These are phyloP conservation scores for Steromphala cineraria DNA, from an alignment of 2,888 invertebrate species.

Conservation along the genomic window DNA sequence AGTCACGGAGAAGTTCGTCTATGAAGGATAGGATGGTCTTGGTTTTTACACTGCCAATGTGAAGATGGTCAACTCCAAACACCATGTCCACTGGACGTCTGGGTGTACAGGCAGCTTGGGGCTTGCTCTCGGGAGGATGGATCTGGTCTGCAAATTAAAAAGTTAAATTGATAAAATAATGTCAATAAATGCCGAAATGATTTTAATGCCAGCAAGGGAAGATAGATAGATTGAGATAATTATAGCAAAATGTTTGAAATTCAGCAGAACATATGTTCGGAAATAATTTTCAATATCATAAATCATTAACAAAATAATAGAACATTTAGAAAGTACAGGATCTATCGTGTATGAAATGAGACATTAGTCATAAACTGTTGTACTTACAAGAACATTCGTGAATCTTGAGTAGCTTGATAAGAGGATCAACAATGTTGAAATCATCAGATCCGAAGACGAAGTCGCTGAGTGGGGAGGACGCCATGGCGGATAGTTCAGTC, in stretches of 20 bases:
- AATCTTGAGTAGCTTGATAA: slow-evolving; percentile 62
- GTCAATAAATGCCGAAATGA: too few relatives aligned
- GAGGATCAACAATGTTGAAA: slow-evolving; percentile 58
- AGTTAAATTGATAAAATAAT: too few relatives aligned
- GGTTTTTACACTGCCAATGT: slow-evolving; percentile 23
- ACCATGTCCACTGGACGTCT: slow-evolving; percentile 29
- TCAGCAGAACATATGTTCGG: too few relatives aligned
- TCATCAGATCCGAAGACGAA: slow-evolving; percentile 63
- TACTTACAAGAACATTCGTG: slow-evolving; percentile 53
- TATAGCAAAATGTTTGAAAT: too few relatives aligned
- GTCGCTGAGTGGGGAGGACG: slow-evolving; percentile 56
- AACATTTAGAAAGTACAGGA: too few relatives aligned
- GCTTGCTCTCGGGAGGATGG: slow-evolving; percentile 19
- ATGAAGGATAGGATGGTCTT: slow-evolving; percentile 26
- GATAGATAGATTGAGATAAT: too few relatives aligned
- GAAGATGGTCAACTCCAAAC: slow-evolving; percentile 33
- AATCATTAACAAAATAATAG: too few relatives aligned
- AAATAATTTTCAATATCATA: too few relatives aligned
- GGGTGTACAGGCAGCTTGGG: slow-evolving; percentile 19
- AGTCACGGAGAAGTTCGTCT: slow-evolving; percentile 18
- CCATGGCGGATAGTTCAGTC: slow-evolving; percentile 59
- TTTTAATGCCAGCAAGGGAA: too few relatives aligned
- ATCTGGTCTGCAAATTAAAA: slow-evolving; percentile 26
- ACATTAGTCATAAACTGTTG: too few relatives aligned
- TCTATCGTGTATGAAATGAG: too few relatives aligned